Percentiles rank a stretch among this genome's conserved stretches.
phyloP scores from a whole-genome alignment of 2,888 invertebrate species.

The Hemicrepidius hirtus region DNA sequence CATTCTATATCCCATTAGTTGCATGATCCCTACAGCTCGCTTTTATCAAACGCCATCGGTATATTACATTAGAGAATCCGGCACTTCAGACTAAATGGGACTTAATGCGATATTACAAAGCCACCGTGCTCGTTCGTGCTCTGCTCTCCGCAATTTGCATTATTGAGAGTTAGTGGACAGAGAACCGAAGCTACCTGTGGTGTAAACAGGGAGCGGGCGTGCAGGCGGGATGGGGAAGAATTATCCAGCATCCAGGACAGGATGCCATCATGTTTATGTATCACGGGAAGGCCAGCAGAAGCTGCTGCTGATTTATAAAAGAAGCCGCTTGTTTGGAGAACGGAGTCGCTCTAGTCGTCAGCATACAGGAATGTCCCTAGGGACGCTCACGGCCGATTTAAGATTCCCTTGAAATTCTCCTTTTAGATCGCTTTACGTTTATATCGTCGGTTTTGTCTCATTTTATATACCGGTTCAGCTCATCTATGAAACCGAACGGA shows the following conservation, averaged over 20 bases:
- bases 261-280: constrained; percentile 48
- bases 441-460: constrained; percentile 55
- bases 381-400: constrained; percentile 57
- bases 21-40: constrained; percentile 58
- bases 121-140: constrained; percentile 19
- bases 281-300: constrained; percentile 34
- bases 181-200: constrained; percentile 31
- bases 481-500: constrained; percentile 58
- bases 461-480: constrained; percentile 54
- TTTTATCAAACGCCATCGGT: constrained; percentile 53
- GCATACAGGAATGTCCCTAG: constrained; percentile 51
- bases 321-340: constrained; percentile 46
- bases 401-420: constrained; percentile 57
- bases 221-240: neutral
- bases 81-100: constrained; percentile 53
- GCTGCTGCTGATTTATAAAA: constrained; percentile 50
- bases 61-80: constrained; percentile 41
- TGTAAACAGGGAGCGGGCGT: constrained; percentile 33
- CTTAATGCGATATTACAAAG: constrained; percentile 28
- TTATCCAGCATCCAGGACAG: neutral
- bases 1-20: constrained; percentile 65
- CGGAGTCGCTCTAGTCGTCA: constrained; percentile 47
- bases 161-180: constrained; percentile 47
- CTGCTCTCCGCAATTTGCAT: constrained; percentile 42
- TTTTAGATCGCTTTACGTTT: constrained; percentile 52